phyloP scores from a whole-genome alignment of 2,113 vertebrate species.

The Emydura subglobosa region DNA sequence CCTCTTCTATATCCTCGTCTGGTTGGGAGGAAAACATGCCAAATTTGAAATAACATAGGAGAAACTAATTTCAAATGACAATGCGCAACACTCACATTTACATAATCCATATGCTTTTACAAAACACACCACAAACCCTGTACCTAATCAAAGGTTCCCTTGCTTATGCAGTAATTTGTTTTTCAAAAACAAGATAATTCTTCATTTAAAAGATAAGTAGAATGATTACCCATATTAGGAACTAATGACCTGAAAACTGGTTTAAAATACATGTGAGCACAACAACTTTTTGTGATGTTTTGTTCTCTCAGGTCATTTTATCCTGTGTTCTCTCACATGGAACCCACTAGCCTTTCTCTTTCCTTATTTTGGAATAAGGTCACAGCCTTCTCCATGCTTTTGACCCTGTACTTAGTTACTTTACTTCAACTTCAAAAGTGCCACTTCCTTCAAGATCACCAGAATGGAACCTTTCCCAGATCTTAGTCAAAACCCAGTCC shows the following conservation, averaged over 20 bases:
- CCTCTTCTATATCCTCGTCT: background rate
- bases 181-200: background rate
- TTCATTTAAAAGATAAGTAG: background rate
- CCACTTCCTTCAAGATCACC: background rate
- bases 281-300: background rate
- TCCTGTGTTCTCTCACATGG: fast-evolving
- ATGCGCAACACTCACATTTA: fast-evolving
- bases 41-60: fast-evolving
- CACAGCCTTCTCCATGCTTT: background rate
- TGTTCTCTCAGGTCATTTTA: background rate
- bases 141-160: background rate
- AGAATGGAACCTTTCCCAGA: background rate
- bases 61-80: background rate
- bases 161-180: background rate
- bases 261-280: fast-evolving
- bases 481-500: background rate
- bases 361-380: background rate
- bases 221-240: fast-evolving
- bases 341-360: background rate
- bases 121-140: fast-evolving
- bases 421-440: background rate
- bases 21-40: fast-evolving
- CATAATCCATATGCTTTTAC: background rate
- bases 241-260: fast-evolving
- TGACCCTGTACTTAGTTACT: background rate